These are phyloP conservation scores for Cheilinus undulatus DNA, from an alignment of 2,113 vertebrate species.

Conservation along the genomic window DNA sequence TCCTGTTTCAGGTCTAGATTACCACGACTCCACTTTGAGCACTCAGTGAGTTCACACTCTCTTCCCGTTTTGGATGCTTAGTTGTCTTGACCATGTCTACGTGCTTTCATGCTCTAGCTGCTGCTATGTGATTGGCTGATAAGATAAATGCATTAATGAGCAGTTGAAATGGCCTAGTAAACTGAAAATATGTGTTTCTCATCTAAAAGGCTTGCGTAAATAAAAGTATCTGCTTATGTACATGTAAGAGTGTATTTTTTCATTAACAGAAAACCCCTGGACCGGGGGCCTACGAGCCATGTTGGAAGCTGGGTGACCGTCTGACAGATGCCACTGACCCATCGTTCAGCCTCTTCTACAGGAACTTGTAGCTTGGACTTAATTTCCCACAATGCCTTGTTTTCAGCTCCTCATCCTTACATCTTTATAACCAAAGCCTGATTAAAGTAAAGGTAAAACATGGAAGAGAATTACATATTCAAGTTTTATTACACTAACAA, in stretches of 20 bases:
- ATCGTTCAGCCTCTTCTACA: conserved; percentile 79
- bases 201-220: too few species aligned
- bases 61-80: neutral
- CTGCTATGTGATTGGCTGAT: too few species aligned
- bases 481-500: conserved; percentile 12
- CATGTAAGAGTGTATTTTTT: too few species aligned
- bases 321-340: conserved; percentile 58
- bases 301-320: conserved; percentile 68
- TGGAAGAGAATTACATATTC: neutral
- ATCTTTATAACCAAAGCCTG: neutral
- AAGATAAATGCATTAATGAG: too few species aligned
- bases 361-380: conserved; percentile 67
- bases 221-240: neutral
- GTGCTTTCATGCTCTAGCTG: too few species aligned
- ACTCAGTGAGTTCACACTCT: conserved; percentile 80
- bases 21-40: conserved; percentile 77
- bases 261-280: conserved; percentile 80
- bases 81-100: too few species aligned
- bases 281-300: conserved; percentile 77
- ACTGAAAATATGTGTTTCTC: too few species aligned
- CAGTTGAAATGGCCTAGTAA: too few species aligned
- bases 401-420: neutral
- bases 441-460: conserved; percentile 14
- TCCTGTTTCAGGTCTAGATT: conserved; percentile 87
- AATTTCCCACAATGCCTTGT: conserved; percentile 1